Conservation (phyloP, 2,797 vertebrate genomes). For the Chrosomus eos region DNA sequence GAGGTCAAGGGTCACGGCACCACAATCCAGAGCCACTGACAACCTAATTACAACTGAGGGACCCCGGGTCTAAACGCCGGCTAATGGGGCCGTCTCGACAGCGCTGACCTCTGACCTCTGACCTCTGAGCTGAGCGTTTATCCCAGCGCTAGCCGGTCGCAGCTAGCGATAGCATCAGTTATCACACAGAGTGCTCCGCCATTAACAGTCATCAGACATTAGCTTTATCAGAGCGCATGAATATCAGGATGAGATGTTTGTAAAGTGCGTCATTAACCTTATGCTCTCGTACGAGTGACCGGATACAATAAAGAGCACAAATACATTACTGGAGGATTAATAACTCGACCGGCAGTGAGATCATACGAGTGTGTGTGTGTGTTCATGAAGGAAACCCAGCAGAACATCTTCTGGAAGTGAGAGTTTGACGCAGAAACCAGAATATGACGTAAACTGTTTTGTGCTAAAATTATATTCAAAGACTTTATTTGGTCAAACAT, state of each 20-base stretch:
- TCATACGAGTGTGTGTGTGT: background rate
- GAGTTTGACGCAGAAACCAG: background rate
- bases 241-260: constrained; percentile 78
- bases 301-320: constrained; percentile 36
- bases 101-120: constrained; percentile 59
- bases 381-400: background rate
- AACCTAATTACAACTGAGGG: constrained; percentile 76
- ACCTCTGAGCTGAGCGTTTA: constrained; percentile 61
- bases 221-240: constrained; percentile 78
- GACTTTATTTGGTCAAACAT: background rate
- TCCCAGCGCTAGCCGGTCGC: constrained; percentile 10
- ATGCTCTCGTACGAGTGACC: constrained; percentile 33
- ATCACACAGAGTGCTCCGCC: constrained; percentile 79
- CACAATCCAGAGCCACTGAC: constrained; percentile 62
- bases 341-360: background rate
- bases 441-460: background rate
- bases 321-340: constrained; percentile 23
- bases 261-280: constrained; percentile 79
- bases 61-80: constrained; percentile 60
- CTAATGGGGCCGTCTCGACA: constrained; percentile 62
- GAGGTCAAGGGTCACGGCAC: constrained; percentile 63
- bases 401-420: background rate
- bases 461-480: background rate
- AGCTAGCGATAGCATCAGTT: constrained; percentile 78
- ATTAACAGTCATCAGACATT: constrained; percentile 81